Conservation (phyloP, 92 coral and sea anemone species). For the Actinostola sp. region DNA sequence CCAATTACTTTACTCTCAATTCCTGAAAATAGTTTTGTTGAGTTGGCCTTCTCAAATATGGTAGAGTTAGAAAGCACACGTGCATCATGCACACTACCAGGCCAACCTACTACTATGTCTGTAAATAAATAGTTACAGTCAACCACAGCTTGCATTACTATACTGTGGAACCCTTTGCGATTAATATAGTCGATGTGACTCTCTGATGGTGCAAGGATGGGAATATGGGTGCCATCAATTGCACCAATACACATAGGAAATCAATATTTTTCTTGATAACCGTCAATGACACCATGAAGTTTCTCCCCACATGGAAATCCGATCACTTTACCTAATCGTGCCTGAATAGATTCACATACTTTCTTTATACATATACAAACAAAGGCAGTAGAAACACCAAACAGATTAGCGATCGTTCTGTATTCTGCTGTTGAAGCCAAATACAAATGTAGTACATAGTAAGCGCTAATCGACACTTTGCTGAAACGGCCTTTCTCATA, state of each 20-base stretch:
- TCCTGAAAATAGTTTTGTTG: not conserved
- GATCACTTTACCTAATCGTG: too few relatives aligned
- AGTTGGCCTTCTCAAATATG: conserved; percentile 1
- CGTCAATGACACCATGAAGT: conserved; percentile 32
- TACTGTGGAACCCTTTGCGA: conserved; percentile 58
- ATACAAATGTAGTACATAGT: too few relatives aligned
- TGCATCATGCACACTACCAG: conserved; percentile 73
- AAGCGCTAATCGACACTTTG: too few relatives aligned
- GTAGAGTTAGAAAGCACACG: conserved; percentile 40
- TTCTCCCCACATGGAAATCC: too few relatives aligned
- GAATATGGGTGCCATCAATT: too few relatives aligned
- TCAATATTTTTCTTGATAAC: conserved; percentile 6
- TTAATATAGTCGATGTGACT: conserved; percentile 56
- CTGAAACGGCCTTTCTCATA: too few relatives aligned
- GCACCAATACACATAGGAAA: too few relatives aligned
- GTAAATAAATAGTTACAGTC: conserved; percentile 61
- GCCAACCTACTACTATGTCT: conserved; percentile 75
- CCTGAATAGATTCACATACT: too few relatives aligned
- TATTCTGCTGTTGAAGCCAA: too few relatives aligned
- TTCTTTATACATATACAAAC: too few relatives aligned
- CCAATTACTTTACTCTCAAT: not conserved
- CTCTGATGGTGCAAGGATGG: conserved; percentile 49
- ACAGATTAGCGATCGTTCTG: too few relatives aligned
- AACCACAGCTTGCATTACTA: conserved; percentile 63
- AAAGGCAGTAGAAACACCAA: too few relatives aligned